These are phyloP conservation scores for Rhinopomastus cyanomelas DNA, from an alignment of 2,113 vertebrate species.

Conservation along the genomic window DNA sequence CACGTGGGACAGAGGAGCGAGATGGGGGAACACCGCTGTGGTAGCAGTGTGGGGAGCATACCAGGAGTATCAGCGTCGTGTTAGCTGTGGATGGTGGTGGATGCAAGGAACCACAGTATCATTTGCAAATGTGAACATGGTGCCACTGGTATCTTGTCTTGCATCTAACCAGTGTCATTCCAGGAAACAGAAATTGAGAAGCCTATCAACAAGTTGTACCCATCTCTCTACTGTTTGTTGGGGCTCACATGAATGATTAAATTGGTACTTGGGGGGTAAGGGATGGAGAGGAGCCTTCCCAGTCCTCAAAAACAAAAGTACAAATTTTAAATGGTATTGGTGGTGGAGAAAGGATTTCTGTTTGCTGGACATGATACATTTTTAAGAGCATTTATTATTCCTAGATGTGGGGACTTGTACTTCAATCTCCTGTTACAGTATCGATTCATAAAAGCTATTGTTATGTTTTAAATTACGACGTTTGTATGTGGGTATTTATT, in stretches of 20 bases:
- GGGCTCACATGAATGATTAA: constrained; percentile 62
- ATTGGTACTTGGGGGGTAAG: constrained; percentile 70
- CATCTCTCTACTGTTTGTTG: constrained; percentile 75
- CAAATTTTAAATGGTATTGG: constrained; percentile 79
- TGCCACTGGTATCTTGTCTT: constrained; percentile 76
- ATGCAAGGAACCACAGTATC: constrained; percentile 84
- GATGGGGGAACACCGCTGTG: constrained; percentile 65
- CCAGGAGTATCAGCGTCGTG: constrained; percentile 65
- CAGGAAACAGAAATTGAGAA: constrained; percentile 94
- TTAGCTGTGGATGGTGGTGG: constrained; percentile 80
- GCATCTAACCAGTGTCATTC: constrained; percentile 86
- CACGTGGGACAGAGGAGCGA: constrained; percentile 74
- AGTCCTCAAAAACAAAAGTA: constrained; percentile 68
- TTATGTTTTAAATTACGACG: constrained; percentile 92
- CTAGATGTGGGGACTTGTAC: constrained; percentile 89
- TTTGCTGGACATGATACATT: constrained; percentile 88
- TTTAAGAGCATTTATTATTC: constrained; percentile 75
- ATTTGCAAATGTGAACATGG: constrained; percentile 81
- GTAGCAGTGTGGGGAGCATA: constrained; percentile 61
- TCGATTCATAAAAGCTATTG: constrained; percentile 91
- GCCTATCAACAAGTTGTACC: constrained; percentile 79
- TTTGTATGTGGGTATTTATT: constrained; percentile 98
- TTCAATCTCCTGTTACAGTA: constrained; percentile 94
- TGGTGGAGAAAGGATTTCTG: constrained; percentile 83
- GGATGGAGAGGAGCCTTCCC: constrained; percentile 12